phyloP scores from a whole-genome alignment of 1,140 invertebrate genomes.

The Drosophila busckii region DNA sequence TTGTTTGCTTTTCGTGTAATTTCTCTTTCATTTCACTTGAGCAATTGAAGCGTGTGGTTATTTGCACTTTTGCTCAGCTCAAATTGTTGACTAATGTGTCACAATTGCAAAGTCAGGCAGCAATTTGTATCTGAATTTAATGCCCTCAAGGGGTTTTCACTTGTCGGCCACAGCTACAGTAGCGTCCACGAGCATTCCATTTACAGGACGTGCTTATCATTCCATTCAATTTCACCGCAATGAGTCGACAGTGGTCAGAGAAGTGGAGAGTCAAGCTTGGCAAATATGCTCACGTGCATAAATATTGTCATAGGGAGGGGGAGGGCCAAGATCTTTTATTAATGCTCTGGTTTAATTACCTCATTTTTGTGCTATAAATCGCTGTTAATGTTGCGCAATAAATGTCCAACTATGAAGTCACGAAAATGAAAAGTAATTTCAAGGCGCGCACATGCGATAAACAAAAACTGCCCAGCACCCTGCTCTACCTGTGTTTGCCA shows the following conservation, averaged over 20 bases:
- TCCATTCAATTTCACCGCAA: constrained; percentile 16
- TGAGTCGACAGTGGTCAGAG: no score
- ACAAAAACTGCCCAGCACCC: constrained; percentile 30
- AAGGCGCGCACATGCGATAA: constrained; percentile 71
- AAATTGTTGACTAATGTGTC: constrained; percentile 78
- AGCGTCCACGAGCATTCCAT: background rate
- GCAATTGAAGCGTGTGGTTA: constrained; percentile 74
- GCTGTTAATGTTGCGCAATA: constrained; percentile 62
- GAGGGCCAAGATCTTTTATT: no score
- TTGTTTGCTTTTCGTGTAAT: constrained; percentile 72
- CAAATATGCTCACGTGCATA: no score
- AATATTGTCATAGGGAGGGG: no score
- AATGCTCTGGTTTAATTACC: constrained; percentile 37
- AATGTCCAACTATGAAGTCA: constrained; percentile 52
- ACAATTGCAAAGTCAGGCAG: constrained; percentile 70
- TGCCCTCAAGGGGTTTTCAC: constrained; percentile 41
- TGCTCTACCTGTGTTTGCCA: constrained; percentile 1
- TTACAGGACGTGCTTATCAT: constrained; percentile 56
- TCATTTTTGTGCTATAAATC: constrained; percentile 39
- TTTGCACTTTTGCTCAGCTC: constrained; percentile 77
- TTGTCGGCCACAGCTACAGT: constrained; percentile 2
- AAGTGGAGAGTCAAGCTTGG: no score
- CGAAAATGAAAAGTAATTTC: constrained; percentile 73
- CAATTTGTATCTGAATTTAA: constrained; percentile 12
- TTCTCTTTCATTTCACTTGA: constrained; percentile 78